phyloP scores from a whole-genome alignment of 2,113 vertebrate genomes.

The Guaruba guarouba region DNA sequence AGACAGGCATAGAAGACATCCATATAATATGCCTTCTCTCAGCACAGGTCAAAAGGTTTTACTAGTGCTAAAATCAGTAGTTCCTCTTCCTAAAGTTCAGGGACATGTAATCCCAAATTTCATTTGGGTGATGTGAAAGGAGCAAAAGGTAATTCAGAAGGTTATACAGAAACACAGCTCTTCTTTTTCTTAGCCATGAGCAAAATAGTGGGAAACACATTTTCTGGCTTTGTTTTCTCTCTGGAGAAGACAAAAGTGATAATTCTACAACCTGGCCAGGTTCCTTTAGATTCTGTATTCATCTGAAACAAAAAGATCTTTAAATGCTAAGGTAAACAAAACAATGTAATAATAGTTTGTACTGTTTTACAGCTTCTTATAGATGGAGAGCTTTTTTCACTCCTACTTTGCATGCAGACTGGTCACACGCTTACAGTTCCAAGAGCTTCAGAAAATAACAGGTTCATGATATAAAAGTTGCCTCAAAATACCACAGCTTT shows the following conservation, averaged over 20 bases:
- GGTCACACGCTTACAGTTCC: not conserved
- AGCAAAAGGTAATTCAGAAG: not conserved
- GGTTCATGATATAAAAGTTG: slow-evolving; percentile 8
- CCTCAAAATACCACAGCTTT: not conserved
- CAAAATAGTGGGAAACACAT: not conserved
- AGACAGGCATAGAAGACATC: not conserved
- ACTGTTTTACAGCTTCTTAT: slow-evolving; percentile 9
- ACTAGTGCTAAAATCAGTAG: slow-evolving; percentile 24
- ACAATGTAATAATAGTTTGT: not conserved
- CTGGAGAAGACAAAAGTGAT: not conserved
- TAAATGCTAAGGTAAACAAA: not conserved
- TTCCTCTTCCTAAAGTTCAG: slow-evolving; percentile 14
- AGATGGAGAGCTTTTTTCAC: not conserved
- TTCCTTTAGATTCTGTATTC: not conserved
- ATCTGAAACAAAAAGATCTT: not conserved
- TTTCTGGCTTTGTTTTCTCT: not conserved
- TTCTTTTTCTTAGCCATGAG: not conserved
- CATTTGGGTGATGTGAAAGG: slow-evolving; percentile 5
- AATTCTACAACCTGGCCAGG: not conserved
- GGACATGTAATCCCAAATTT: not conserved
- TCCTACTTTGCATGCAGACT: not conserved
- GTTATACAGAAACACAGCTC: not conserved
- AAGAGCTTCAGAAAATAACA: slow-evolving; percentile 13
- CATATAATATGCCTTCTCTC: not conserved
- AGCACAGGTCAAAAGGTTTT: slow-evolving; percentile 35